Conservation (phyloP, 1,140 invertebrate species). For the Halesus radiatus region DNA sequence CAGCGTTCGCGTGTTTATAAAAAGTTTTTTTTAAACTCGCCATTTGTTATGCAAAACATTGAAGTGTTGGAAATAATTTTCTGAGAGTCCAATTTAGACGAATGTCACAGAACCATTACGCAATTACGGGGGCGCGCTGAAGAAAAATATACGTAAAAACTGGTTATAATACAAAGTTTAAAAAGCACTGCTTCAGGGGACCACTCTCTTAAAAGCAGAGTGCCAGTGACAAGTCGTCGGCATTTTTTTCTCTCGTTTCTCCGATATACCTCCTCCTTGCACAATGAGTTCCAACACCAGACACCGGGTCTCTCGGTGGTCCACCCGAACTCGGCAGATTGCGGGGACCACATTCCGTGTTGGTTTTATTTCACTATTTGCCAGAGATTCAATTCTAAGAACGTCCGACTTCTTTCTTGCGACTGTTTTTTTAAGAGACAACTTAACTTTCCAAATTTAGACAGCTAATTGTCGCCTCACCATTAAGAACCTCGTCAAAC, state of each 20-base stretch:
- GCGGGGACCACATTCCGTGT: conserved; percentile 1
- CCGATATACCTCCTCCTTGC: neutral
- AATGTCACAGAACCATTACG: too few species aligned
- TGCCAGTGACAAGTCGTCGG: conserved; percentile 11
- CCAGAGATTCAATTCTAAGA: neutral
- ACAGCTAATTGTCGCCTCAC: neutral
- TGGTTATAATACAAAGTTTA: too few species aligned
- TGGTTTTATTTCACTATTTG: conserved; percentile 10
- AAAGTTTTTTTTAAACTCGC: too few species aligned
- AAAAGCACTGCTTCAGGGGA: too few species aligned
- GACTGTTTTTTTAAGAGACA: neutral
- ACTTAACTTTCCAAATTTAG: neutral
- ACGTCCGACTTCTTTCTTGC: conserved; percentile 6
- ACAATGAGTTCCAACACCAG: conserved; percentile 13
- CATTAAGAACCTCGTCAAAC: neutral
- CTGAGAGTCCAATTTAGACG: too few species aligned
- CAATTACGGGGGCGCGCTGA: too few species aligned
- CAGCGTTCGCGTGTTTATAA: too few species aligned
- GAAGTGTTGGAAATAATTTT: too few species aligned
- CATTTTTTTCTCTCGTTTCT: neutral
- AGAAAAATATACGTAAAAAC: too few species aligned
- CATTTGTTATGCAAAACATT: too few species aligned
- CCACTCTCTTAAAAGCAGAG: conserved; percentile 1
- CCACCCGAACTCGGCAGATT: neutral
- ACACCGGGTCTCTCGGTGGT: conserved; percentile 27